Percentiles rank a stretch among this genome's conserved stretches.
Conservation (phyloP, 2,797 vertebrate genomes). For the Paguma larvata region DNA sequence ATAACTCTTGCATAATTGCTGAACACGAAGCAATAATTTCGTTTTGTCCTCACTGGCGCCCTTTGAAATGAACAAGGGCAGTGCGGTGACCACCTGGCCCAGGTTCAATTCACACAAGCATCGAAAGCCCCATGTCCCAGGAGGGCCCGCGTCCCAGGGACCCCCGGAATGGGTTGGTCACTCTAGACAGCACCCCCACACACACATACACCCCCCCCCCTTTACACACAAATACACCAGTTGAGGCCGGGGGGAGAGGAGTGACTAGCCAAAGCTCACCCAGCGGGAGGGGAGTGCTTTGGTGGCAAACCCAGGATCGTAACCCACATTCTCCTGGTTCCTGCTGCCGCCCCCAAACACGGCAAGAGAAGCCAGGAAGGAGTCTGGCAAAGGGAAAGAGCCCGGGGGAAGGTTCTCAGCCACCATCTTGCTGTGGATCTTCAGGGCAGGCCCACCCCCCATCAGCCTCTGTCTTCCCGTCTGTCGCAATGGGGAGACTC, state of each 20-base stretch:
- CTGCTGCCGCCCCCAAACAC: background rate
- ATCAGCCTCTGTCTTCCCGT: background rate
- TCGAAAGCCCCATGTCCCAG: background rate
- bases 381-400: background rate
- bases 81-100: background rate
- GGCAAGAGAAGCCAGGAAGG: background rate
- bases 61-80: background rate
- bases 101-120: background rate
- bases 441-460: background rate
- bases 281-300: background rate
- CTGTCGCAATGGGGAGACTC: background rate
- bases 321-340: background rate
- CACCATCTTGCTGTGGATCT: background rate
- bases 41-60: background rate
- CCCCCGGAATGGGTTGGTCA: background rate
- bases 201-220: too few species aligned
- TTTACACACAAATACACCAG: background rate
- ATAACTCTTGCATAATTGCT: background rate
- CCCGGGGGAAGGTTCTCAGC: background rate
- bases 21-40: constrained; percentile 20
- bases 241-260: background rate
- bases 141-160: background rate
- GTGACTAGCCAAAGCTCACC: background rate
- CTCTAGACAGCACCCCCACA: background rate
- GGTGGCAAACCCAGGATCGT: background rate